A percentile compares a stretch with the other conserved stretches of the same genome.
Evolutionary conservation across 2,888 invertebrate species (phyloP).

Genomic region (Rotaria macrura): DNA sequence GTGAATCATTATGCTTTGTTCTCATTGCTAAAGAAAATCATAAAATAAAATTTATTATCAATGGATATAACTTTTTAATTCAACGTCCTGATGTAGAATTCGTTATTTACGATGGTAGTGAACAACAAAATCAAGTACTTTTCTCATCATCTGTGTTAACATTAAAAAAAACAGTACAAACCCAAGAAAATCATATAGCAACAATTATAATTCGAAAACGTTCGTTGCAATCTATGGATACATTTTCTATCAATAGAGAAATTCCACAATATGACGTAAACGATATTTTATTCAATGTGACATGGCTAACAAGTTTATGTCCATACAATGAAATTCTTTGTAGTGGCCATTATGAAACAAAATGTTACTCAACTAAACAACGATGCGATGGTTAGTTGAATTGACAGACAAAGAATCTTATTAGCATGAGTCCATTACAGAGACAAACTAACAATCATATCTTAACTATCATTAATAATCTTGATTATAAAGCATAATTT

Average conservation of each 20-base stretch:
- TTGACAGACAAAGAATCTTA: no score
- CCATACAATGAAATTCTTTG: neutral
- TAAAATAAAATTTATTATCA: neutral
- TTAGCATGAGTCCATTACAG: no score
- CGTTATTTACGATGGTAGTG: neutral
- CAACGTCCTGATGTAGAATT: neutral
- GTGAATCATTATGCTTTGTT: neutral
- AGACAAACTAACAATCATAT: no score
- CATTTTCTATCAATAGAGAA: no score
- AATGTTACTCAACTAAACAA: neutral
- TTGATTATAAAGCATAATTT: no score
- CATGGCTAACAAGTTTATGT: neutral
- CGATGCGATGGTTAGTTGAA: slow-evolving; percentile 8
- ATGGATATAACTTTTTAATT: neutral
- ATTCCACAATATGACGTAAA: neutral
- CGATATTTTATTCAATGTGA: neutral
- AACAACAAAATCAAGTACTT: neutral
- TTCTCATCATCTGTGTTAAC: neutral
- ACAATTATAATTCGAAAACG: neutral
- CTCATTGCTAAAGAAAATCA: neutral
- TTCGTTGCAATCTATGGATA: no score
- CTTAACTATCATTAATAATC: no score
- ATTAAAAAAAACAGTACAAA: neutral
- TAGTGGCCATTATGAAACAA: neutral
- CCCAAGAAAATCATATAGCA: neutral